These are phyloP conservation scores for Zosterops pallidus DNA, from an alignment of 2,113 vertebrate species.

Conservation along the genomic window DNA sequence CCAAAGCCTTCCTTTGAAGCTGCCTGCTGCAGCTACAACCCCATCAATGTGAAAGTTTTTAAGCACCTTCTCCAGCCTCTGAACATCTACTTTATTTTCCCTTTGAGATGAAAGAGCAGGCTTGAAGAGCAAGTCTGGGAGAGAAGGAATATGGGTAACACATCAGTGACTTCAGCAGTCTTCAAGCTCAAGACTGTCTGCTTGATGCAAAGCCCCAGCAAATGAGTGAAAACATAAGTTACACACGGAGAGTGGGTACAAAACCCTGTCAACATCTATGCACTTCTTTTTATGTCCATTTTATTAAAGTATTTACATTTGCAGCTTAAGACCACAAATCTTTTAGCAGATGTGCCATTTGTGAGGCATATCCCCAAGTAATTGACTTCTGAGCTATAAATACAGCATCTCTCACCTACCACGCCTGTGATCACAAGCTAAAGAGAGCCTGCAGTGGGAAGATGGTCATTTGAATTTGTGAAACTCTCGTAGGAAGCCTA, in stretches of 20 bases:
- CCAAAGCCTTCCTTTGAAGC: background rate
- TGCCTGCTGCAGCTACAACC: background rate
- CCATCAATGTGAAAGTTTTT: background rate
- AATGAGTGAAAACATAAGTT: background rate
- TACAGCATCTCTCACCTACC: background rate
- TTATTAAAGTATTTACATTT: background rate
- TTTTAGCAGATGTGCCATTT: background rate
- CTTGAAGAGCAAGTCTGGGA: background rate
- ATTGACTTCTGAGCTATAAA: conserved; percentile 16
- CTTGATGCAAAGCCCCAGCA: background rate
- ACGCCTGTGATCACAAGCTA: background rate
- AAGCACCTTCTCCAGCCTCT: background rate
- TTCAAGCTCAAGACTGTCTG: background rate
- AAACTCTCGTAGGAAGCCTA: background rate
- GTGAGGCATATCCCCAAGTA: background rate
- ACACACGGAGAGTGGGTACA: background rate
- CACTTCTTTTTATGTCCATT: background rate
- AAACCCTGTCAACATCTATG: background rate
- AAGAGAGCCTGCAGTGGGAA: background rate
- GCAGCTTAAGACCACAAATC: background rate
- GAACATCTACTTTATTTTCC: background rate
- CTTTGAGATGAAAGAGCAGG: background rate
- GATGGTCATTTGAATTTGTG: conserved; percentile 9
- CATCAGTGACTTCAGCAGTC: background rate
- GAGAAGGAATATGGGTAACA: background rate